Conservation (phyloP, 2,888 invertebrate species). For the Conus canariensis region DNA sequence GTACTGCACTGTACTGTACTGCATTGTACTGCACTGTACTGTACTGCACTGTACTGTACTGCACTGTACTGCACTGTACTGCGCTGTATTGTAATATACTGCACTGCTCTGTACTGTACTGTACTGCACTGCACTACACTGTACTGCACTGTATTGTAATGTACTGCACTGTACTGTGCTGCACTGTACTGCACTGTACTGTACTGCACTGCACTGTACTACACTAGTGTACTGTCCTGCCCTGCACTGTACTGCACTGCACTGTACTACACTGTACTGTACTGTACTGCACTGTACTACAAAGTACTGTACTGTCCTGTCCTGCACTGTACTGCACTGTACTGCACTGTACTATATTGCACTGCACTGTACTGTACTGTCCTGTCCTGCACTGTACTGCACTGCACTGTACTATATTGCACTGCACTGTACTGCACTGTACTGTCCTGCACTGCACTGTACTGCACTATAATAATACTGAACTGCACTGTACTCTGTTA, state of each 20-base stretch:
- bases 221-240: not conserved
- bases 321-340: conserved; percentile 3
- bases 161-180: not conserved
- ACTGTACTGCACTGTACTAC: not conserved
- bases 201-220: not conserved
- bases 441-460: not conserved
- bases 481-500: conserved; percentile 1
- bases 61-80: no score
- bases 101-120: not conserved
- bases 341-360: not conserved
- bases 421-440: not conserved
- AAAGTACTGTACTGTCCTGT: not conserved
- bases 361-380: not conserved
- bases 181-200: not conserved
- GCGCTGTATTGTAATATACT: no score
- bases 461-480: not conserved
- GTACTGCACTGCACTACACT: not conserved
- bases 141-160: conserved; percentile 7
- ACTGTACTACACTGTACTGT: not conserved
- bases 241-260: not conserved
- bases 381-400: not conserved
- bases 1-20: not conserved
- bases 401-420: no score
- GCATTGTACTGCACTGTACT: not conserved
- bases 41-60: no score